These are phyloP conservation scores for Sphaerodactylus townsendi DNA, from an alignment of 2,113 vertebrate genomes.

Conservation along the genomic window DNA sequence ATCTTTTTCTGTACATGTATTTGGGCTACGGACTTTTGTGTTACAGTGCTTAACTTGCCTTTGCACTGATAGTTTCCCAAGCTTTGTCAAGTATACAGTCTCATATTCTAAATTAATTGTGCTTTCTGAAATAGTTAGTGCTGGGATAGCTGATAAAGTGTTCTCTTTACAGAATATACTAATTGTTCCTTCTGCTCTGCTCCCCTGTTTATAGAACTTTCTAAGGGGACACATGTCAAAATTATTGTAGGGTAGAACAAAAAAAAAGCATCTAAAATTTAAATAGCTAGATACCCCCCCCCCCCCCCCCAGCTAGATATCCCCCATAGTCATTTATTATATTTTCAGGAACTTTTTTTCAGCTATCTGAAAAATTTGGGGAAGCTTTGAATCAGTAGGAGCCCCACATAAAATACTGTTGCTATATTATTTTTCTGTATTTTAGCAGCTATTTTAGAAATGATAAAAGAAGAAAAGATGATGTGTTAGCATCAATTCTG, in stretches of 20 bases:
- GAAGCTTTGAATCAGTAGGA: neutral
- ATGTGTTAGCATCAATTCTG: neutral
- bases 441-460: neutral
- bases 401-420: neutral
- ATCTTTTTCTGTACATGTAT: slow-evolving; percentile 23
- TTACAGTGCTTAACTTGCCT: neutral
- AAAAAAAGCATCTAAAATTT: neutral
- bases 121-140: neutral
- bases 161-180: neutral
- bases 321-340: neutral
- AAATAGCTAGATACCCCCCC: neutral
- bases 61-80: neutral
- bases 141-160: neutral
- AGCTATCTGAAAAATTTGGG: neutral
- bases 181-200: neutral
- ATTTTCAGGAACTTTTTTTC: neutral
- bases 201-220: neutral
- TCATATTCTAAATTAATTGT: neutral
- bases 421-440: neutral
- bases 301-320: too few relatives aligned
- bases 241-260: neutral
- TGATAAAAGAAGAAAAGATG: neutral
- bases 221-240: too few relatives aligned
- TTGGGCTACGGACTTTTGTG: neutral
- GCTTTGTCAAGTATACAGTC: neutral